Percentiles rank a stretch among this genome's conserved stretches.
Evolutionary conservation across 1,140 invertebrate species (phyloP).

Genomic region (Nasonia vitripennis): DNA sequence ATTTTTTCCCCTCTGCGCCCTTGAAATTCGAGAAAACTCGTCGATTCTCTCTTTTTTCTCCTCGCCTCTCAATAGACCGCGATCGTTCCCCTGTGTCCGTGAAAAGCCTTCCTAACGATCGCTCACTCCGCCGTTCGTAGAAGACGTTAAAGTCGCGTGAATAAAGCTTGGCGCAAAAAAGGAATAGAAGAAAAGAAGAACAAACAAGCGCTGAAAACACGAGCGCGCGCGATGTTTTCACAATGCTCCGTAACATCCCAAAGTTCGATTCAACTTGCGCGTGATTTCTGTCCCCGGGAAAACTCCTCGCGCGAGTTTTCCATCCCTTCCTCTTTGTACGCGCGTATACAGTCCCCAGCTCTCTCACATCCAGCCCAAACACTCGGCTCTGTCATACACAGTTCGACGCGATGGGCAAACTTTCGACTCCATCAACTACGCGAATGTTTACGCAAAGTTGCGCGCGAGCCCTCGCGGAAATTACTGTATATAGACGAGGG

Average conservation of each 20-base stretch:
- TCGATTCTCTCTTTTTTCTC: neutral
- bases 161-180: no score
- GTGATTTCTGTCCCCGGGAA: neutral
- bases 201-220: neutral
- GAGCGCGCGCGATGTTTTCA: no score
- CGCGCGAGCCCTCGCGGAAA: neutral
- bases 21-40: neutral
- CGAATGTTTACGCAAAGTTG: neutral
- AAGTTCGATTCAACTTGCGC: neutral
- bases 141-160: no score
- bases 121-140: no score
- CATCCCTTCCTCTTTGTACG: neutral
- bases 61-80: no score
- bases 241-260: neutral
- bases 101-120: no score
- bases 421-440: neutral
- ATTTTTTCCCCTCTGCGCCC: neutral
- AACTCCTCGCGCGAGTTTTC: neutral
- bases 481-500: no score
- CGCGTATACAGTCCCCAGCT: neutral
- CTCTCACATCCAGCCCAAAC: no score
- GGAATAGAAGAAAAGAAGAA: no score
- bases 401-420: conserved; percentile 2
- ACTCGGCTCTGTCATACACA: neutral
- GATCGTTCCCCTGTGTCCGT: neutral